Evolutionary conservation across 2,113 vertebrate genomes (phyloP).

Genomic region (Nematolebias whitei): DNA sequence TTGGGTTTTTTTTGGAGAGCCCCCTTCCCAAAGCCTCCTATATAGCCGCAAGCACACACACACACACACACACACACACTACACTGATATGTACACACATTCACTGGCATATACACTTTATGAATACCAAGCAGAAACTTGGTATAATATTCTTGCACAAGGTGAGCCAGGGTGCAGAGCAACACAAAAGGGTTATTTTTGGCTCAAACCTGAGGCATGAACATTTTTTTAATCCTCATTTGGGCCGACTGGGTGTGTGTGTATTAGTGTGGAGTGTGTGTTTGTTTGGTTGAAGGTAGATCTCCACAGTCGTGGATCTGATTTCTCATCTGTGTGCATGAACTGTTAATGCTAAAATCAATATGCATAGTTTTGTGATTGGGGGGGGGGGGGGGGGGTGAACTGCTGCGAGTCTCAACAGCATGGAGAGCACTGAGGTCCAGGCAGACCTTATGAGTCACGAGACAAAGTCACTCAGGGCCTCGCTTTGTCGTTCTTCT

Average conservation of each 20-base stretch:
- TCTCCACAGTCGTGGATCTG: constrained; percentile 15
- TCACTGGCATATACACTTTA: constrained; percentile 31
- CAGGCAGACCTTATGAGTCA: constrained; percentile 76
- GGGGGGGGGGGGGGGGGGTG: constrained; percentile 30
- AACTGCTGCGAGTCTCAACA: constrained; percentile 36
- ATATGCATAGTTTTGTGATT: constrained; percentile 26
- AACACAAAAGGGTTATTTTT: constrained; percentile 70
- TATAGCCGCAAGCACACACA: constrained; percentile 30
- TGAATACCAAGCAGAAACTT: constrained; percentile 63
- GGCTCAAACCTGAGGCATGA: constrained; percentile 35
- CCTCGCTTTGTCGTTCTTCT: constrained; percentile 35
- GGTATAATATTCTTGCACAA: constrained; percentile 48
- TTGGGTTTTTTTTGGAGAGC: constrained; percentile 67
- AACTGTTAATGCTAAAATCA: constrained; percentile 17
- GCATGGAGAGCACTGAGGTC: constrained; percentile 72
- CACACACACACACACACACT: constrained; percentile 23
- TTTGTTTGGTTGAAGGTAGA: constrained; percentile 6
- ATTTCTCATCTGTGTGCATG: constrained; percentile 2
- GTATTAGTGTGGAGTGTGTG: neutral
- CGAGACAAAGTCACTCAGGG: constrained; percentile 54
- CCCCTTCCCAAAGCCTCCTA: constrained; percentile 57
- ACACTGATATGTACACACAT: constrained; percentile 29
- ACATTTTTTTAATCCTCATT: constrained; percentile 50
- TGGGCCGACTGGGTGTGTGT: constrained; percentile 36
- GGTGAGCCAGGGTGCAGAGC: constrained; percentile 72